Base-by-base conservation (phyloP, 2,113 vertebrate species). In the Desmodus rotundus region DNA sequence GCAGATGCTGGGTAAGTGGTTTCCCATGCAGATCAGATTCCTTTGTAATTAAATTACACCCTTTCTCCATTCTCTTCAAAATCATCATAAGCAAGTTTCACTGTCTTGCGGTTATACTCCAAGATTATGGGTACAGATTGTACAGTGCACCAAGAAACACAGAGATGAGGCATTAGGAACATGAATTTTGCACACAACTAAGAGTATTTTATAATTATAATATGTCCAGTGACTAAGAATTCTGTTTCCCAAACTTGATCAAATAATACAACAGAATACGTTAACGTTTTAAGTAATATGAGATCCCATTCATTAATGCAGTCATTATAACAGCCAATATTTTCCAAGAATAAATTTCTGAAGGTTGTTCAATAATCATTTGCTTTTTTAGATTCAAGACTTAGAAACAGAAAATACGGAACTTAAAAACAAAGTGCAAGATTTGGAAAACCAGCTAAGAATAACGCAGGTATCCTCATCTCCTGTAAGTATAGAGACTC, bases 321-420 rank as follows among this genome's bases (percentile, higher is more conserved):
- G 28, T 33, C n/a, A 61, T 26, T 56, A 52, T 87, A 67, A 45
- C 54, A 83, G n/a, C 31, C 41, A 91, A 0, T 80, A 47, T 94
- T 92, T 81, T 74, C 33, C 74, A 89, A 90, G 63, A 67, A 67
- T 82, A 7, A 87, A 41, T 93, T n/a, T 81, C 70, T 83, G 24
- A 94, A 89, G 81, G 9, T 67, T 97, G 26, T 92, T 96, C 45
- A 78, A 93, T 96, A 89, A 97, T 43, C 13, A 3, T 96, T 98
- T 98, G n/a, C 96, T 97, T 97, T 97, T 98, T 72, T 98, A 99
- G 99, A 99, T 99, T 98, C 99, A 99, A 98, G 99, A 99, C 96
- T 98, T 99, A 97, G 99, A 99, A 99, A 99, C 99, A 4, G 99
- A 99, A 98, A 99, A 99, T 94, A 98, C 98, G 73, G 99, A 99